Conservation (phyloP, 2,113 vertebrate genomes). For the Malurus elegans region DNA sequence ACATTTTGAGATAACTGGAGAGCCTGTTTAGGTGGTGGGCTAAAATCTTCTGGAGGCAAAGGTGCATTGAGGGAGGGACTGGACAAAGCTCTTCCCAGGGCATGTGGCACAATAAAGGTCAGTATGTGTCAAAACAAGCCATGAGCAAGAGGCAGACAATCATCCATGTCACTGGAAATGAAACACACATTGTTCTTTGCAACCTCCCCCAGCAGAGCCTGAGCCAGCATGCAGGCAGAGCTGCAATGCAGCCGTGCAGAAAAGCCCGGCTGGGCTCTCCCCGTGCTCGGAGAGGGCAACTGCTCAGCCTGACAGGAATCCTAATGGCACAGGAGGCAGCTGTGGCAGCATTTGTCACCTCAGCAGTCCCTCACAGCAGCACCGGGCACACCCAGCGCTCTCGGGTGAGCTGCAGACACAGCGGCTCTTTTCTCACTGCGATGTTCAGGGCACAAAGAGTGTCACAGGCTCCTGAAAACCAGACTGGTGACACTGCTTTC, state of each 20-base stretch:
- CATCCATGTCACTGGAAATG: accelerated
- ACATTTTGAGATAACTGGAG: not conserved
- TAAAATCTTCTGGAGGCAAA: not conserved
- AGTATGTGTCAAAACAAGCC: not conserved
- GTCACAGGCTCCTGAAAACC: accelerated
- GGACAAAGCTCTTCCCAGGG: not conserved
- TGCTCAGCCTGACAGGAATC: not conserved
- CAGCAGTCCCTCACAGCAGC: not conserved
- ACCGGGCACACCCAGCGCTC: accelerated
- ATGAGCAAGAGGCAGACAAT: not conserved
- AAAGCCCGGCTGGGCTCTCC: not conserved
- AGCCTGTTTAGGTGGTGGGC: not conserved
- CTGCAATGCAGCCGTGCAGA: not conserved
- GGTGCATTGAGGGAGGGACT: not conserved
- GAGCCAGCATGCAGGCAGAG: not conserved
- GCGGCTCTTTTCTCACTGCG: accelerated
- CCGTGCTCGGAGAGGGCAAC: accelerated
- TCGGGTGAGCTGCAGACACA: accelerated
- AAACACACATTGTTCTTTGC: not conserved
- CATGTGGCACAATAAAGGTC: not conserved
- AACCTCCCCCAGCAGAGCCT: not conserved
- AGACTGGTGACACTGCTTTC: not conserved
- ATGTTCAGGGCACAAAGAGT: not conserved
- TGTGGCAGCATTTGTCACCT: not conserved
- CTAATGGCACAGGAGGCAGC: not conserved